Percentiles rank a stretch among this genome's conserved stretches.
These are phyloP conservation scores for Hypomesus transpacificus DNA, from an alignment of 2,113 vertebrate genomes.

Conservation along the genomic window DNA sequence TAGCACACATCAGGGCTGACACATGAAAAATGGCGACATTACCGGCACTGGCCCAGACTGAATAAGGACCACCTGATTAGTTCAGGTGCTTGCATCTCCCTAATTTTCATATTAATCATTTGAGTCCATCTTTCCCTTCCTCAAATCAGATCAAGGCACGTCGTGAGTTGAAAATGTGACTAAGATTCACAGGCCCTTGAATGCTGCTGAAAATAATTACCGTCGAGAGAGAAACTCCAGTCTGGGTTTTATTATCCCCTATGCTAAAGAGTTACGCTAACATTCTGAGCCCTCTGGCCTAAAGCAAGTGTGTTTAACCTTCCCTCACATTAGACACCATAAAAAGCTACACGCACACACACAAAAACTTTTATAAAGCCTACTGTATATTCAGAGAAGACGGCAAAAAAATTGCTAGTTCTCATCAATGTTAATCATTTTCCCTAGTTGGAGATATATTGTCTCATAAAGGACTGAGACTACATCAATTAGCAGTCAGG, in stretches of 20 bases:
- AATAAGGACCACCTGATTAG: slow-evolving; percentile 97
- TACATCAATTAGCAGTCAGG: slow-evolving; percentile 84
- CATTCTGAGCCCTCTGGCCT: slow-evolving; percentile 8
- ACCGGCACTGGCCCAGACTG: slow-evolving; percentile 86
- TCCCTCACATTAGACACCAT: slow-evolving; percentile 47
- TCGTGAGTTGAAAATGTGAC: slow-evolving; percentile 81
- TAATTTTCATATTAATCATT: slow-evolving; percentile 99
- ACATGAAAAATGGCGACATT: slow-evolving; percentile 98
- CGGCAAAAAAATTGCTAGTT: slow-evolving; percentile 64
- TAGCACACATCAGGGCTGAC: slow-evolving; percentile 87
- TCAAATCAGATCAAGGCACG: slow-evolving; percentile 77
- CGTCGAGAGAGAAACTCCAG: slow-evolving; percentile 60
- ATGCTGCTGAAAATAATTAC: slow-evolving; percentile 81
- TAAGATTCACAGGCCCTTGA: slow-evolving; percentile 83
- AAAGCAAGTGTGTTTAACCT: slow-evolving; percentile 44
- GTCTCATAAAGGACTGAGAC: slow-evolving; percentile 89
- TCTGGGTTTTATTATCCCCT: slow-evolving; percentile 60
- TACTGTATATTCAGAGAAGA: slow-evolving; percentile 31
- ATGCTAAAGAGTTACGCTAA: slow-evolving; percentile 33
- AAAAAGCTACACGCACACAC: slow-evolving; percentile 22
- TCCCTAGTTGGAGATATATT: slow-evolving; percentile 89
- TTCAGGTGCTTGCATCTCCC: slow-evolving; percentile 94
- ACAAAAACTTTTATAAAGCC: slow-evolving; percentile 34
- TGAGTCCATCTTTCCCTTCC: slow-evolving; percentile 76
- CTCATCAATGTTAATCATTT: slow-evolving; percentile 87